Evolutionary conservation across 2,888 invertebrate species (phyloP), one percentile per base, ranked within the genome.

Genomic region (Cotesia congregata): DNA sequence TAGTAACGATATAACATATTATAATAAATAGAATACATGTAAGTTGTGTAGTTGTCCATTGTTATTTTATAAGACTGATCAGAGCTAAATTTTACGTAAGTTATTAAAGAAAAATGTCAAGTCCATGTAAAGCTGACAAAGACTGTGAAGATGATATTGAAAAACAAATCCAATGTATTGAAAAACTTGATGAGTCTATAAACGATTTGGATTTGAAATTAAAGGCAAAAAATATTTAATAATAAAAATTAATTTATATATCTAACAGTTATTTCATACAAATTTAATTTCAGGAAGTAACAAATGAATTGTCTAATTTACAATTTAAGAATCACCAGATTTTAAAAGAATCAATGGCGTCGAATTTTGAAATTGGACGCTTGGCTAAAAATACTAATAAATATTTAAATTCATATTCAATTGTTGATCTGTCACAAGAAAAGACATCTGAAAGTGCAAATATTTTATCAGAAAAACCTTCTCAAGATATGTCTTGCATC

Each of bases 311-410:
- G 15, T 74, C 72, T 15, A 30, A 78, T 30, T 76, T 72, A 61
- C 84, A 83, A 75, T 77, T 67, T 4, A 64, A 82, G 67, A 83
- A 84, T 80, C 83, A 84, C 12, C 77, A 80, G 6, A 80, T 77
- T 74, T 78, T 85, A 15, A 78, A 69, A 71, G 77, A 81, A 62
- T 73, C 82, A 17, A 73, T 82, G 72, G 64, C 67, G n/a, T 64
- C 70, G n/a, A 77, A 64, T 65, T 70, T 74, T 1, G 79, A 82
- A 75, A 76, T 67, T 15, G 80, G 78, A 38, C 77, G 64, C 61
- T 71, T 84, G 60, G 79, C 79, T 5, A 76, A 80, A 75, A 85
- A 84, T 80, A 81, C 82, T 3, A 74, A 62, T 39, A 40, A 74
- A 17, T 85, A 85, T 78, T 76, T 85, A 30, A 73, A 81, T 67